Percentiles rank a stretch among this genome's conserved stretches.
Evolutionary conservation across 64 coral and sea anemone genomes (phyloP).

Genomic region (Anthopleura sola): DNA sequence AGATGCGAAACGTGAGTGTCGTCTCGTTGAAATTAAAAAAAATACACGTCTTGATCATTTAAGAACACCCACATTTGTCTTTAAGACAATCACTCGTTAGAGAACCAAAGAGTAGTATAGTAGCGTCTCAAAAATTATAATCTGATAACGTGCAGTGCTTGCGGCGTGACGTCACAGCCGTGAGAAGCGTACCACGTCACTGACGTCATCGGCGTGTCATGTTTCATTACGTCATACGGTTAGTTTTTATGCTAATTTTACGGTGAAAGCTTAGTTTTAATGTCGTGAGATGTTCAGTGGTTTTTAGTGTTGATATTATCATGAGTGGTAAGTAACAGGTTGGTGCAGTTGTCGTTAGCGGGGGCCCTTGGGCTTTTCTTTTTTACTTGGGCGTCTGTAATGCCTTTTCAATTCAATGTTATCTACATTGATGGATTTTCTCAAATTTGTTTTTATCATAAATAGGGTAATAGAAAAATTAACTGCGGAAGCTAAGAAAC

Average conservation of each 20-base stretch:
- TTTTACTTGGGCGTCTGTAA: too few species aligned
- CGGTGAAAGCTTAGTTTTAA: too few species aligned
- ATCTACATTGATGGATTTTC: too few species aligned
- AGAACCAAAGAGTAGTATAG: neutral
- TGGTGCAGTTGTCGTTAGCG: too few species aligned
- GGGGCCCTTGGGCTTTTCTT: too few species aligned
- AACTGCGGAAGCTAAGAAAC: too few species aligned
- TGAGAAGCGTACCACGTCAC: neutral
- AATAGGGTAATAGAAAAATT: too few species aligned
- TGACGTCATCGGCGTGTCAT: neutral
- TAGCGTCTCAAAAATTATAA: neutral
- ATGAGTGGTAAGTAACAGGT: too few species aligned
- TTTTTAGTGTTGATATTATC: too few species aligned
- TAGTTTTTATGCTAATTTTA: neutral
- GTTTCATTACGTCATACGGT: neutral
- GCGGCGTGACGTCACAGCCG: neutral
- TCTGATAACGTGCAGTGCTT: neutral
- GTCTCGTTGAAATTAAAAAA: neutral
- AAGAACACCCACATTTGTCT: neutral
- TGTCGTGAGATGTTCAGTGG: too few species aligned
- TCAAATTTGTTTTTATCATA: too few species aligned
- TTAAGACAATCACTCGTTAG: neutral
- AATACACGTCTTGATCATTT: neutral
- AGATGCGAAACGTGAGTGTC: slow-evolving; percentile 30
- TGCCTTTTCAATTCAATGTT: too few species aligned